A percentile compares a stretch with the other conserved stretches of the same genome.
These are phyloP conservation scores for Hucho hucho DNA, from an alignment of 2,113 vertebrate species.

Conservation along the genomic window DNA sequence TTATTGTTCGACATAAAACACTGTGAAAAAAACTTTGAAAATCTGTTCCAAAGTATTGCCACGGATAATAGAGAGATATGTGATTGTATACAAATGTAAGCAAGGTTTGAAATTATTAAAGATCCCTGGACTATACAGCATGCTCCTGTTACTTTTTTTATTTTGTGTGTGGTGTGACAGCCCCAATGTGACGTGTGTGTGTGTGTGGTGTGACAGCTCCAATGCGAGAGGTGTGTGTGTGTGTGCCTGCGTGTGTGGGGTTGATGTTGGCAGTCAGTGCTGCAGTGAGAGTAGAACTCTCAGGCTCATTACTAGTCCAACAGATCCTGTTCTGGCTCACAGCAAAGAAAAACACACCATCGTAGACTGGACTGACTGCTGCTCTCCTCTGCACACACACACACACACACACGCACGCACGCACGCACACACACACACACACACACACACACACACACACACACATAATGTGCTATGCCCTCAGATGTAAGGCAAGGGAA, in stretches of 20 bases:
- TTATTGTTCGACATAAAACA: too few relatives aligned
- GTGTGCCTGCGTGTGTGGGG: constrained; percentile 29
- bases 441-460: neutral
- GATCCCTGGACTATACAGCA: too few relatives aligned
- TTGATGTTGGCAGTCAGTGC: constrained; percentile 56
- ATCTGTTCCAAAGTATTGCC: too few relatives aligned
- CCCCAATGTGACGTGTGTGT: constrained; percentile 4
- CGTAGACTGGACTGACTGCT: constrained; percentile 40
- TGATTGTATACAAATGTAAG: too few relatives aligned
- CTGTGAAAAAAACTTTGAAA: too few relatives aligned
- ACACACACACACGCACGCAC: constrained; percentile 11
- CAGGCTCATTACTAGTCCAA: constrained; percentile 63
- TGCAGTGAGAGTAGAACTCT: constrained; percentile 62
- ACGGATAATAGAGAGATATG: too few relatives aligned
- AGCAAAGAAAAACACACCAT: constrained; percentile 44
- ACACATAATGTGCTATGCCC: neutral
- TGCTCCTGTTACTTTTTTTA: constrained; percentile 6
- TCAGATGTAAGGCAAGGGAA: neutral
- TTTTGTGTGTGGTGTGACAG: neutral
- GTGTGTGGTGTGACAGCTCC: constrained; percentile 8
- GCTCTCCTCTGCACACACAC: constrained; percentile 15
- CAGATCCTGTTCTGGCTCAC: constrained; percentile 62
- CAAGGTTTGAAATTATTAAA: too few relatives aligned
- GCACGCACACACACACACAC: neutral
- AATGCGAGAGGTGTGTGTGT: neutral